A percentile compares a stretch with the other conserved stretches of the same genome.
Evolutionary conservation across 2,888 invertebrate species (phyloP).

Genomic region (Philonicus albiceps): DNA sequence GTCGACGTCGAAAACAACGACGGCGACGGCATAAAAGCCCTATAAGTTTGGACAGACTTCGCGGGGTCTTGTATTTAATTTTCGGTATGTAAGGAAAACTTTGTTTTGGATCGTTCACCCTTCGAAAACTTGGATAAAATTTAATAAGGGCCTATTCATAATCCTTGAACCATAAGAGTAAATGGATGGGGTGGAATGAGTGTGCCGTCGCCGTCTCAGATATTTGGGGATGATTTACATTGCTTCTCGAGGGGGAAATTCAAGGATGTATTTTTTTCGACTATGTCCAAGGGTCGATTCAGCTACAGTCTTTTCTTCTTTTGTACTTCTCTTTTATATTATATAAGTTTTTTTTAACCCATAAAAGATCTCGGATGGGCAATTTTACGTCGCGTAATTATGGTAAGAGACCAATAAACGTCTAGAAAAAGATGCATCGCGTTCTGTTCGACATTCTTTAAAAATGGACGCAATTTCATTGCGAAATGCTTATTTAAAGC

Average conservation of each 20-base stretch:
- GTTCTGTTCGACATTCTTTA: not conserved
- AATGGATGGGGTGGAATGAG: not conserved
- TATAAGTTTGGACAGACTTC: conserved; percentile 29
- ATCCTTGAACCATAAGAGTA: conserved; percentile 39
- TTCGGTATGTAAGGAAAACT: conserved; percentile 11
- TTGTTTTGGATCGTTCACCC: not conserved
- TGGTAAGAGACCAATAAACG: not conserved
- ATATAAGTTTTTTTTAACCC: not conserved
- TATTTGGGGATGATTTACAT: not conserved
- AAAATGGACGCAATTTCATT: not conserved
- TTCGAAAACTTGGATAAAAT: conserved; percentile 25
- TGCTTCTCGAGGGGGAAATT: not conserved
- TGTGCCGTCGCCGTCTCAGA: not conserved
- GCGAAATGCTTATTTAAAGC: not conserved
- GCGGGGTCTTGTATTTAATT: conserved; percentile 40
- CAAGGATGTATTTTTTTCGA: not conserved
- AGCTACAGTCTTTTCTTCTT: not conserved
- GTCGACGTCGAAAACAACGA: not conserved
- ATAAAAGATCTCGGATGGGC: not conserved
- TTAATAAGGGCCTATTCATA: conserved; percentile 43
- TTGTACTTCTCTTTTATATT: not conserved
- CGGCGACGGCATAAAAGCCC: not conserved
- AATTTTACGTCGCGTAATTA: not conserved
- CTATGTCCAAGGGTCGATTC: not conserved
- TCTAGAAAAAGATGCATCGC: not conserved